Conservation (phyloP, 2,797 vertebrate genomes). For the Tachyglossus aculeatus region DNA sequence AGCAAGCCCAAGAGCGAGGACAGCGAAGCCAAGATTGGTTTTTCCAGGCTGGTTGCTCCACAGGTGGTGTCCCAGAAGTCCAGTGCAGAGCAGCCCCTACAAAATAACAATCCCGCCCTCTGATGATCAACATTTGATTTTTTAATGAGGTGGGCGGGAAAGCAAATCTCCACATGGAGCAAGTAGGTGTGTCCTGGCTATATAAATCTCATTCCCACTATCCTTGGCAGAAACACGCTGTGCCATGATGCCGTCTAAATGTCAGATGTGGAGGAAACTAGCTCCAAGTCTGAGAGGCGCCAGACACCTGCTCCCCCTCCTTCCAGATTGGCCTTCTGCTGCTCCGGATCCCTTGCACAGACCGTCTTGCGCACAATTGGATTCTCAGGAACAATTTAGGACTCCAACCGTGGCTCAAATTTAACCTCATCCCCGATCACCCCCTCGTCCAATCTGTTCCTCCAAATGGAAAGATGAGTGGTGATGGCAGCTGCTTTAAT, state of each 20-base stretch:
- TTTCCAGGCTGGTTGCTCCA: too few relatives aligned
- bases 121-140: slow-evolving; percentile 64
- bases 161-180: slow-evolving; percentile 68
- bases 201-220: slow-evolving; percentile 59
- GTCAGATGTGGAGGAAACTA: slow-evolving; percentile 68
- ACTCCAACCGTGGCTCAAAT: slow-evolving; percentile 19
- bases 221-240: slow-evolving; percentile 67
- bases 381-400: slow-evolving; percentile 19
- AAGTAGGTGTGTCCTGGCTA: slow-evolving; percentile 67
- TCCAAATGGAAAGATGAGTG: slow-evolving; percentile 21
- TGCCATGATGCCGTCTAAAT: slow-evolving; percentile 74
- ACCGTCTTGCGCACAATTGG: slow-evolving; percentile 33
- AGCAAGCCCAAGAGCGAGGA: neutral
- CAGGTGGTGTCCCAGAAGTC: neutral
- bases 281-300: slow-evolving; percentile 65
- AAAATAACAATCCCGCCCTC: slow-evolving; percentile 64
- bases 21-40: neutral
- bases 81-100: slow-evolving; percentile 58
- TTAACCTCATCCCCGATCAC: neutral
- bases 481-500: slow-evolving; percentile 7
- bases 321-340: slow-evolving; percentile 66
- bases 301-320: slow-evolving; percentile 76
- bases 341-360: slow-evolving; percentile 41
- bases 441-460: neutral
- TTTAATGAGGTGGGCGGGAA: slow-evolving; percentile 66